Percentiles rank a stretch among this genome's conserved stretches.
Evolutionary conservation across 2,888 invertebrate species (phyloP).

Genomic region (Agonum fuliginosum): DNA sequence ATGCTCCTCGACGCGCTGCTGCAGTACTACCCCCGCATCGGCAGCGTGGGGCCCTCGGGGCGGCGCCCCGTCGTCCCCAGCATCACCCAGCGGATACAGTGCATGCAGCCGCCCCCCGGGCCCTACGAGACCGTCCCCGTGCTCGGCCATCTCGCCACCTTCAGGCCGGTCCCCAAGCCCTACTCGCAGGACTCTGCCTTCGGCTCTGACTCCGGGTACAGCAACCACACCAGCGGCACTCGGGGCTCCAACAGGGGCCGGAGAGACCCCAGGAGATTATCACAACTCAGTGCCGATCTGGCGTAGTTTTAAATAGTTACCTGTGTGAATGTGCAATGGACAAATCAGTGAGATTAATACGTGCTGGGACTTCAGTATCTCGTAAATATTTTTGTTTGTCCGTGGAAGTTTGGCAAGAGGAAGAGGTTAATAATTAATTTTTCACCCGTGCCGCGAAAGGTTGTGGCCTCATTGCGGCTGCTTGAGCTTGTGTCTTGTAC

Average conservation of each 20-base stretch:
- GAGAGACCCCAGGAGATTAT: conserved; percentile 70
- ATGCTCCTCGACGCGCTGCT: conserved; percentile 84
- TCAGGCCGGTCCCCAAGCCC: conserved; percentile 78
- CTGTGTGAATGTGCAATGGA: conserved; percentile 50
- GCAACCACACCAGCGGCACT: conserved; percentile 84
- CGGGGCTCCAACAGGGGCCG: conserved; percentile 70
- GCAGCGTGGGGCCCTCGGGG: conserved; percentile 77
- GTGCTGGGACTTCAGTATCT: neutral
- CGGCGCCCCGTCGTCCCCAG: conserved; percentile 68
- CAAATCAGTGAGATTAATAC: conserved; percentile 46
- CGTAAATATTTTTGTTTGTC: neutral
- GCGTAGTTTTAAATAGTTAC: conserved; percentile 64
- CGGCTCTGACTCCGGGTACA: conserved; percentile 90
- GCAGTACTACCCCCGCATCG: conserved; percentile 83
- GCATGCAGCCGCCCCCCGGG: conserved; percentile 71
- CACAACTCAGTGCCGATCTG: conserved; percentile 72
- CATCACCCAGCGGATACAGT: conserved; percentile 71
- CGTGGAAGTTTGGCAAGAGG: neutral
- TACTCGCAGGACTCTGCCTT: conserved; percentile 85
- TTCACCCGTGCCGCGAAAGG: conserved; percentile 38
- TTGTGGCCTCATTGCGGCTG: neutral
- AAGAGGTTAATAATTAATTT: conserved; percentile 41
- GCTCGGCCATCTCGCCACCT: conserved; percentile 78
- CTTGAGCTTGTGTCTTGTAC: conserved; percentile 41
- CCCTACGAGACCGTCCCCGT: conserved; percentile 84